phyloP scores from a whole-genome alignment of 2,888 invertebrate species.

The Macrosiphum euphorbiae region DNA sequence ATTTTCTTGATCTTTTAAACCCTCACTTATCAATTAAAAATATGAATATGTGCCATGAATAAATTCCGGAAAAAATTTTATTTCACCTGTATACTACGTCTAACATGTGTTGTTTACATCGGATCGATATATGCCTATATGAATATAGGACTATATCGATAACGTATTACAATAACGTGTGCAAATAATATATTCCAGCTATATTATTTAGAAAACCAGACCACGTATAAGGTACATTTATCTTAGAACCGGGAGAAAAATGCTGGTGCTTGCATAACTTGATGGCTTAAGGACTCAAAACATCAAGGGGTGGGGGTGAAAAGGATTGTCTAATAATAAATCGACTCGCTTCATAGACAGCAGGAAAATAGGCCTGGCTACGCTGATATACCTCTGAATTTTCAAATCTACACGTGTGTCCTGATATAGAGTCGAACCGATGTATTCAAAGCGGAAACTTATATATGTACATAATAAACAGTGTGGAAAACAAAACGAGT shows the following conservation, averaged over 20 bases:
- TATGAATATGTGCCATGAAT: not conserved
- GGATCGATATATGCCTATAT: not conserved
- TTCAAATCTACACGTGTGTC: not conserved
- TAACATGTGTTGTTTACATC: not conserved
- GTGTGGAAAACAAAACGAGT: not conserved
- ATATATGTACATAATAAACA: not conserved
- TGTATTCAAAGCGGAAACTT: not conserved
- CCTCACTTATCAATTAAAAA: not conserved
- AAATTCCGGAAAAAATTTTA: not conserved
- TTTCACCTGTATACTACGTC: not conserved
- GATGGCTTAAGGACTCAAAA: constrained; percentile 49
- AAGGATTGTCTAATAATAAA: constrained; percentile 52
- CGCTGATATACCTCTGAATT: not conserved
- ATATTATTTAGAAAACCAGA: constrained; percentile 32
- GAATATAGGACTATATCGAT: not conserved
- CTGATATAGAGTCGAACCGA: not conserved
- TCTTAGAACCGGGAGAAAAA: constrained; percentile 23
- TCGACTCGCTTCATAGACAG: constrained; percentile 37
- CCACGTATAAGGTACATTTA: constrained; percentile 49
- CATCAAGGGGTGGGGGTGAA: constrained; percentile 18
- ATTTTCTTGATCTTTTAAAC: not conserved
- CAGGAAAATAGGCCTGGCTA: not conserved
- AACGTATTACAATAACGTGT: constrained; percentile 6
- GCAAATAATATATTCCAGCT: constrained; percentile 6
- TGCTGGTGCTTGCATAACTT: constrained; percentile 15